Percentiles rank a stretch among this genome's conserved stretches.
phyloP scores from a whole-genome alignment of 2,888 invertebrate species.

The Dexiosoma caninum region DNA sequence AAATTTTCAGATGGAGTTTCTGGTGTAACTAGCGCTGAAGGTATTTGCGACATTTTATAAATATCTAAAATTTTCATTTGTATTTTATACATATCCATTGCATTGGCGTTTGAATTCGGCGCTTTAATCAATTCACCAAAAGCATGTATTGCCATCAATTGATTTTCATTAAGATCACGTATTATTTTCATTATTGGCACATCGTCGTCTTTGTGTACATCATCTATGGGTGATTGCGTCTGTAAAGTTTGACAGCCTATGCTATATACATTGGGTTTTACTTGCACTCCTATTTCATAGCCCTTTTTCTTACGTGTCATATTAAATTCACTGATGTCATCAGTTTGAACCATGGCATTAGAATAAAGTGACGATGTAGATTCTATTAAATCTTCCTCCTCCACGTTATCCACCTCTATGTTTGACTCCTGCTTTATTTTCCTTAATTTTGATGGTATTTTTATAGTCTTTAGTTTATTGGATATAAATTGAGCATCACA shows the following conservation, averaged over 20 bases:
- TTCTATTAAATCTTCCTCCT: constrained; percentile 40
- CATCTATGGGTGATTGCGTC: constrained; percentile 22
- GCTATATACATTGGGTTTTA: constrained; percentile 3
- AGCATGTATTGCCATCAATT: constrained; percentile 63
- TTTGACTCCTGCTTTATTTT: constrained; percentile 47
- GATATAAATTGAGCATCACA: constrained; percentile 53
- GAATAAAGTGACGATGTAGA: constrained; percentile 57
- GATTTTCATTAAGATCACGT: constrained; percentile 64
- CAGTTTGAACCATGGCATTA: constrained; percentile 65
- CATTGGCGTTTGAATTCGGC: constrained; percentile 48
- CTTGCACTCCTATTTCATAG: constrained; percentile 46
- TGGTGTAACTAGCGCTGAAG: constrained; percentile 34
- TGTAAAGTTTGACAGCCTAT: constrained; percentile 57
- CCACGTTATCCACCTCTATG: background rate
- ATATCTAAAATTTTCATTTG: constrained; percentile 64
- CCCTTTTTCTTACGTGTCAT: background rate
- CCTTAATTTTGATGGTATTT: constrained; percentile 55
- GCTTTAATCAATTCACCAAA: constrained; percentile 64
- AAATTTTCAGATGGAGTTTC: constrained; percentile 46
- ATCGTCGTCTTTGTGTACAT: constrained; percentile 44
- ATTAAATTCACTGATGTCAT: constrained; percentile 34
- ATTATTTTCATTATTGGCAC: constrained; percentile 63
- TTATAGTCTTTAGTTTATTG: constrained; percentile 53
- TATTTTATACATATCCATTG: constrained; percentile 62
- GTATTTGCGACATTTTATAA: constrained; percentile 64